phyloP scores from a whole-genome alignment of 2,113 vertebrate genomes.

The Tragelaphus imberbis region DNA sequence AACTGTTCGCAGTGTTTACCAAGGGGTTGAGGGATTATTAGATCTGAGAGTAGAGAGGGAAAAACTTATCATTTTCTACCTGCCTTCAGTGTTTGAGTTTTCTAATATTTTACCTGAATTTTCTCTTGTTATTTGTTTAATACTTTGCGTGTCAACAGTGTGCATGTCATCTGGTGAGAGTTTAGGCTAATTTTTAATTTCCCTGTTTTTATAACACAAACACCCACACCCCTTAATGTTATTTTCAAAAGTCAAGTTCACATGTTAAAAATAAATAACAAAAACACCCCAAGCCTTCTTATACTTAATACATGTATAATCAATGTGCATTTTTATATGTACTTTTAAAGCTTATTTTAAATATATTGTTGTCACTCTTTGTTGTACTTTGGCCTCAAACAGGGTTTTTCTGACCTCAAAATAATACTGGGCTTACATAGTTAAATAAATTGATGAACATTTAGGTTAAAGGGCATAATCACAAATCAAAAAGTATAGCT shows the following conservation, averaged over 20 bases:
- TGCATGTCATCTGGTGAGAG: background rate
- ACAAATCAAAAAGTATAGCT: background rate
- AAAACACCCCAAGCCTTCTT: background rate
- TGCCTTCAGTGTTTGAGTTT: conserved; percentile 25
- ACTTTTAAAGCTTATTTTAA: conserved; percentile 1
- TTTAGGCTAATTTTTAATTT: conserved; percentile 7
- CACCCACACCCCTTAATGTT: background rate
- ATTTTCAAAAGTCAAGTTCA: conserved; percentile 19
- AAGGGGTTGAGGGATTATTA: background rate
- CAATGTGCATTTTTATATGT: background rate
- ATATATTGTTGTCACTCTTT: conserved; percentile 3
- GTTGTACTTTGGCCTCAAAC: background rate
- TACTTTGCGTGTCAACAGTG: background rate
- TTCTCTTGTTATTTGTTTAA: background rate
- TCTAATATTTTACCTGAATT: background rate
- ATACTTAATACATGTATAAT: background rate
- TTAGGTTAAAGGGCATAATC: conserved; percentile 23
- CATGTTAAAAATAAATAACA: background rate
- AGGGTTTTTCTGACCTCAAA: conserved; percentile 19
- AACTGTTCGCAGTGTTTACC: background rate
- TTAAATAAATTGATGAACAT: background rate
- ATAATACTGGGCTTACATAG: background rate
- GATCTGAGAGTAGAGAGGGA: background rate
- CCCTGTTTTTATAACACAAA: background rate
- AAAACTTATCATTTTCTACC: background rate